Conservation (phyloP, 2,113 vertebrate genomes). For the Empidonax traillii region DNA sequence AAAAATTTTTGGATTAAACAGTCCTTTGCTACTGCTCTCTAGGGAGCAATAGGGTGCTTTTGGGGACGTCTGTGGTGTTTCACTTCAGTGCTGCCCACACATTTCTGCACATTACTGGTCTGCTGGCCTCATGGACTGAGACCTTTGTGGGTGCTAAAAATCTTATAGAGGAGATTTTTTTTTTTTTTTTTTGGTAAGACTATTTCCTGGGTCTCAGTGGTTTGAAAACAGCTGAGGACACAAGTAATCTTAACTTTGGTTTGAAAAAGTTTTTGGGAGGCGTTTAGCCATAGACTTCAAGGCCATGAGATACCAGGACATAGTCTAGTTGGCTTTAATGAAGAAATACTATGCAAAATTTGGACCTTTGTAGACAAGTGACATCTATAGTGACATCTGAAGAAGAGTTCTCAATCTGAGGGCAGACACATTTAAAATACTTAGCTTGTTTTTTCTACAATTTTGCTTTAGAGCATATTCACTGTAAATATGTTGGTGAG, state of each 20-base stretch:
- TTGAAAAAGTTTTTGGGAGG: neutral
- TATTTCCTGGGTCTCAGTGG: neutral
- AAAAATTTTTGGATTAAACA: neutral
- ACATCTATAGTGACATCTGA: neutral
- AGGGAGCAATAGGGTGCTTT: accelerated
- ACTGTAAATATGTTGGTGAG: neutral
- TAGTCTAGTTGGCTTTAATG: neutral
- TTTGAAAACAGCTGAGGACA: neutral
- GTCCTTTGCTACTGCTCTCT: neutral
- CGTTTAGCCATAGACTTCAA: neutral
- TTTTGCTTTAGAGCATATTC: neutral
- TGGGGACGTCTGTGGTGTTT: neutral
- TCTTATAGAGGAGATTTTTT: neutral
- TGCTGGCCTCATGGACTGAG: neutral
- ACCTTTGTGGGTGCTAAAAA: neutral
- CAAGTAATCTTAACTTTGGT: neutral
- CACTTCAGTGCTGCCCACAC: neutral
- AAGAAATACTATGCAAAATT: neutral
- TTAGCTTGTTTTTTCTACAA: neutral
- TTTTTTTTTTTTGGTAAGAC: neutral
- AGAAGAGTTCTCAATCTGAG: neutral
- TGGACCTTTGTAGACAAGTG: neutral
- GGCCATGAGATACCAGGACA: neutral
- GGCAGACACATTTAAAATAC: neutral
- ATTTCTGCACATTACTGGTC: neutral